Evolutionary conservation across 2,797 vertebrate genomes (phyloP).

Genomic region (Pangasius larnaudii): DNA sequence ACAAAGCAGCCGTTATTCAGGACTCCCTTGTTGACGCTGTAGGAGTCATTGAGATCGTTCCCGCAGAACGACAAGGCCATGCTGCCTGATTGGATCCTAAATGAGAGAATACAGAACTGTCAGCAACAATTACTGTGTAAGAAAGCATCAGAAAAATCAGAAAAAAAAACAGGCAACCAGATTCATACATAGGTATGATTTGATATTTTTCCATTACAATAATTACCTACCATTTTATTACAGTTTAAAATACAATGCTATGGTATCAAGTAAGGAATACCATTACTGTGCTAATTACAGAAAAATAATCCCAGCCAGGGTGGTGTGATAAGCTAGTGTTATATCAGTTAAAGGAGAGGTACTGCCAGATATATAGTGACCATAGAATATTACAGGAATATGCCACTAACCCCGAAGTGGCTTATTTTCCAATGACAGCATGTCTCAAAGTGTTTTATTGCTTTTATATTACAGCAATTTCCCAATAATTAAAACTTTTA

Average conservation of each 20-base stretch:
- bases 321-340: neutral
- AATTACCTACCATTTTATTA: neutral
- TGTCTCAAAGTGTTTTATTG: neutral
- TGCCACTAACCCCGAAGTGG: neutral
- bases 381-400: neutral
- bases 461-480: neutral
- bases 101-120: slow-evolving; percentile 30
- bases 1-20: slow-evolving; percentile 94
- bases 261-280: neutral
- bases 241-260: neutral
- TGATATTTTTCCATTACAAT: neutral
- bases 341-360: neutral
- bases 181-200: neutral
- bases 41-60: slow-evolving; percentile 76
- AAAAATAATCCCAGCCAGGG: neutral
- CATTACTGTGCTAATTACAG: neutral
- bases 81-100: slow-evolving; percentile 55
- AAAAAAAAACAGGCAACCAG: neutral
- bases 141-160: neutral
- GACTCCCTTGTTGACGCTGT: slow-evolving; percentile 83
- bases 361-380: neutral
- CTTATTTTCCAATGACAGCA: neutral
- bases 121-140: neutral
- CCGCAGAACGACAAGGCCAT: slow-evolving; percentile 93
- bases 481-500: neutral